A percentile compares a stretch with the other conserved stretches of the same genome.
phyloP scores from a whole-genome alignment of 2,797 vertebrate species.

The Borostomias antarcticus region DNA sequence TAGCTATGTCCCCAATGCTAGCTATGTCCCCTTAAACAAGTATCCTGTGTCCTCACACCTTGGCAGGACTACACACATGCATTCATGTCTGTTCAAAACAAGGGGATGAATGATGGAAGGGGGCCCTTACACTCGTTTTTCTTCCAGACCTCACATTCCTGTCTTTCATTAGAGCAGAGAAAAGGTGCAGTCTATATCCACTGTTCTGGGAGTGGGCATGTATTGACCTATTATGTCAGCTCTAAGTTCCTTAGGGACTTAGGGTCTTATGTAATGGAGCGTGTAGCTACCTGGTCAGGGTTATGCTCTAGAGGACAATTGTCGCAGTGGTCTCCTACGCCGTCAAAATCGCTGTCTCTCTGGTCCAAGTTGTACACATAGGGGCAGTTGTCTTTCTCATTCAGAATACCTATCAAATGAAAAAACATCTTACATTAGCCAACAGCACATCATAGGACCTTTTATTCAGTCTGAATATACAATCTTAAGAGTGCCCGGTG shows the following conservation, averaged over 20 bases:
- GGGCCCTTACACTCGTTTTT: constrained; percentile 23
- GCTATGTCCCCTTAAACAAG: too few relatives aligned
- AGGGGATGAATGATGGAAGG: constrained; percentile 12
- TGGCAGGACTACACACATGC: constrained; percentile 32
- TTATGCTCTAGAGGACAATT: constrained; percentile 98
- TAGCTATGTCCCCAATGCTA: constrained; percentile 45
- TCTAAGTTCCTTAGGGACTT: constrained; percentile 4
- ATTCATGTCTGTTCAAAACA: constrained; percentile 42
- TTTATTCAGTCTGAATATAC: too few relatives aligned
- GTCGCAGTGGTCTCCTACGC: constrained; percentile 98
- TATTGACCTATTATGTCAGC: constrained; percentile 23
- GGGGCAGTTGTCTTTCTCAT: constrained; percentile 94
- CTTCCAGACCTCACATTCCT: constrained; percentile 48
- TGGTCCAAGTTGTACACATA: constrained; percentile 98
- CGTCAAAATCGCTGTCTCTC: constrained; percentile 92
- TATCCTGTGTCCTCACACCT: constrained; percentile 42
- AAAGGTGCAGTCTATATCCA: constrained; percentile 22
- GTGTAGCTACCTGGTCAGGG: constrained; percentile 88
- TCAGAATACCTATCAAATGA: constrained; percentile 86
- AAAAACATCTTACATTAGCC: constrained; percentile 27
- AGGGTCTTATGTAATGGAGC: background rate
- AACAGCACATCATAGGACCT: background rate
- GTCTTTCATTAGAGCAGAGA: constrained; percentile 42
- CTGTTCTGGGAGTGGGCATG: constrained; percentile 2
- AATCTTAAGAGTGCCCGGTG: background rate